phyloP scores from a whole-genome alignment of 2,888 invertebrate species.

The Parthenolecanium corni region DNA sequence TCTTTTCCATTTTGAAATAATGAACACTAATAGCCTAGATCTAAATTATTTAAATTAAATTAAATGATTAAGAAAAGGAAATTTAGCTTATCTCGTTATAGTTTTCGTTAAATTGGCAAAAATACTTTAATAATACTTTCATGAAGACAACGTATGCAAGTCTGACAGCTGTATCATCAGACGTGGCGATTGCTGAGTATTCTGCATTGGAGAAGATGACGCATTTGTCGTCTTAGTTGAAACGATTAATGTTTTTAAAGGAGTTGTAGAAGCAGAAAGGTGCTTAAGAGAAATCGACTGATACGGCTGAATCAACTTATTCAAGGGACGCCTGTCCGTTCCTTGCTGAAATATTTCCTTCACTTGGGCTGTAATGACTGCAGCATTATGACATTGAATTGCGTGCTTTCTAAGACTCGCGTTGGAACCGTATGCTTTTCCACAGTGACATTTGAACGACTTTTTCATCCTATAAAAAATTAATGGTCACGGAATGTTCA shows the following conservation, averaged over 20 bases:
- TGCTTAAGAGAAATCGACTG: slow-evolving; percentile 36
- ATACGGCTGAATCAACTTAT: slow-evolving; percentile 33
- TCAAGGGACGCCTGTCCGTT: slow-evolving; percentile 31
- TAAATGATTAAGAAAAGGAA: too few relatives aligned
- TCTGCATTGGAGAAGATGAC: not conserved
- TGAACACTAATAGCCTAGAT: too few relatives aligned
- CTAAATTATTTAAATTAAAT: too few relatives aligned
- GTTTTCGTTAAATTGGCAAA: too few relatives aligned
- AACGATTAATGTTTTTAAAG: slow-evolving; percentile 35
- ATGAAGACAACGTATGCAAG: slow-evolving; percentile 9
- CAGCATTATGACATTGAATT: slow-evolving; percentile 39
- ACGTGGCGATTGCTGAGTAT: slow-evolving; percentile 5
- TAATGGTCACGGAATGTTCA: slow-evolving; percentile 1
- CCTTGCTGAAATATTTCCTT: slow-evolving; percentile 31
- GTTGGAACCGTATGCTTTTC: slow-evolving; percentile 72
- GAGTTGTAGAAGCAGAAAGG: slow-evolving; percentile 35
- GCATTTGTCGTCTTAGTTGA: slow-evolving; percentile 11
- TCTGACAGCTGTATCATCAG: slow-evolving; percentile 19
- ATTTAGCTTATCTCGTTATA: too few relatives aligned
- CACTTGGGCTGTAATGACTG: slow-evolving; percentile 35
- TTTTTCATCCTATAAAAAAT: slow-evolving; percentile 54
- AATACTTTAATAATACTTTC: too few relatives aligned
- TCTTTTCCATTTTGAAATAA: too few relatives aligned
- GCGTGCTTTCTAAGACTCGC: slow-evolving; percentile 67
- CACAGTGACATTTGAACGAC: slow-evolving; percentile 70